Percentiles rank a stretch among this genome's conserved stretches.
These are phyloP conservation scores for Vanessa atalanta DNA, from an alignment of 1,140 invertebrate genomes.

Conservation along the genomic window DNA sequence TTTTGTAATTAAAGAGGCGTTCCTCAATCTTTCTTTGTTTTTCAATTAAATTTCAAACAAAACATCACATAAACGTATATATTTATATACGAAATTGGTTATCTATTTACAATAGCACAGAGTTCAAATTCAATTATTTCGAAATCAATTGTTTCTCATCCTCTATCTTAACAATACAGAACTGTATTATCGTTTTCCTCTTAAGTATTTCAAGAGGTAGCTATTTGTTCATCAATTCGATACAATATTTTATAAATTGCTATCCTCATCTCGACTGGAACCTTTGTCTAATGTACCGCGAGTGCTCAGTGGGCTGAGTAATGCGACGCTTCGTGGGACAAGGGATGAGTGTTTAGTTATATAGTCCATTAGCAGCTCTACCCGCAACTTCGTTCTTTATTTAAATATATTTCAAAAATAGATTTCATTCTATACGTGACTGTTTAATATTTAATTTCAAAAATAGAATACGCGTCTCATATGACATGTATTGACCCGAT, in stretches of 20 bases:
- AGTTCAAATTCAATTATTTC: not conserved
- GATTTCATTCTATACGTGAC: too few relatives aligned
- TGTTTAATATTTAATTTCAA: too few relatives aligned
- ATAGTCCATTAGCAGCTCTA: too few relatives aligned
- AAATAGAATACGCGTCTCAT: too few relatives aligned
- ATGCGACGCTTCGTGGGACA: constrained; percentile 25
- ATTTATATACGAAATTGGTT: too few relatives aligned
- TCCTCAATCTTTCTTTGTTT: too few relatives aligned
- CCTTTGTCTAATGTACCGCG: constrained; percentile 45
- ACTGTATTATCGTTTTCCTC: not conserved
- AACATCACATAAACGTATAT: too few relatives aligned
- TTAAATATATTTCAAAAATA: too few relatives aligned
- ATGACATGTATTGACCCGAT: too few relatives aligned
- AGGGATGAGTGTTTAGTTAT: not conserved
- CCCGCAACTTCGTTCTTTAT: too few relatives aligned
- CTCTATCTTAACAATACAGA: not conserved
- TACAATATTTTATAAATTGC: constrained; percentile 20
- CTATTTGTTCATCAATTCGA: constrained; percentile 14
- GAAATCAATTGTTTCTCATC: not conserved
- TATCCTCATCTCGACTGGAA: constrained; percentile 18
- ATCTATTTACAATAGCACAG: not conserved
- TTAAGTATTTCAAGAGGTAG: constrained; percentile 1
- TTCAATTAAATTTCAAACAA: too few relatives aligned
- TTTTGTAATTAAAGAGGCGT: too few relatives aligned
- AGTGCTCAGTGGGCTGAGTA: constrained; percentile 38